Conservation (phyloP, 2,113 vertebrate species). For the Prunella fulvescens region DNA sequence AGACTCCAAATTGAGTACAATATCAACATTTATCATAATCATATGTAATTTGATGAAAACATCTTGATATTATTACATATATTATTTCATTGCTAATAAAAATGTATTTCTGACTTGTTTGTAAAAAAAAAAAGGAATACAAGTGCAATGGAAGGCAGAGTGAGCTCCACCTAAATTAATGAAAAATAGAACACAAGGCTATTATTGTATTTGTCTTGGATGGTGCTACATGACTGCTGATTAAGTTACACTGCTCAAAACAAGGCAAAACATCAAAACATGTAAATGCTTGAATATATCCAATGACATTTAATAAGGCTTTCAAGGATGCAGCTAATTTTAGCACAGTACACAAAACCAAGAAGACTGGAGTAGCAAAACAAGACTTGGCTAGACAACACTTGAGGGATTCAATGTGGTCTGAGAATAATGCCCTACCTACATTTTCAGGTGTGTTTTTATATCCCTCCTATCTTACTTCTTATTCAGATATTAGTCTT, state of each 20-base stretch:
- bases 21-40: background rate
- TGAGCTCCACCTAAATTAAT: constrained; percentile 51
- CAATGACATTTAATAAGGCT: constrained; percentile 18
- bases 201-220: constrained; percentile 9
- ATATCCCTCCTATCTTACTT: background rate
- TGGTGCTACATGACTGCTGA: constrained; percentile 19
- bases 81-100: constrained; percentile 65
- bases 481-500: background rate
- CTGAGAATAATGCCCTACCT: background rate
- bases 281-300: background rate
- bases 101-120: constrained; percentile 52
- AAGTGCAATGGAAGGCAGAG: background rate
- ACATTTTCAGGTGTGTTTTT: background rate
- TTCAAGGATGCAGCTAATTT: constrained; percentile 31
- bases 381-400: background rate
- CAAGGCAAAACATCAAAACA: constrained; percentile 44
- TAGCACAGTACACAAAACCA: background rate
- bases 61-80: constrained; percentile 46
- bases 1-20: background rate
- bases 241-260: constrained; percentile 44
- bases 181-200: constrained; percentile 32
- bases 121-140: constrained; percentile 23
- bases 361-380: background rate
- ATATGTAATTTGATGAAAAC: background rate
- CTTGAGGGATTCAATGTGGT: background rate